Evolutionary conservation across 2,888 invertebrate species (phyloP), one percentile per base, ranked within the genome.

Genomic region (Cosmopolites sordidus): DNA sequence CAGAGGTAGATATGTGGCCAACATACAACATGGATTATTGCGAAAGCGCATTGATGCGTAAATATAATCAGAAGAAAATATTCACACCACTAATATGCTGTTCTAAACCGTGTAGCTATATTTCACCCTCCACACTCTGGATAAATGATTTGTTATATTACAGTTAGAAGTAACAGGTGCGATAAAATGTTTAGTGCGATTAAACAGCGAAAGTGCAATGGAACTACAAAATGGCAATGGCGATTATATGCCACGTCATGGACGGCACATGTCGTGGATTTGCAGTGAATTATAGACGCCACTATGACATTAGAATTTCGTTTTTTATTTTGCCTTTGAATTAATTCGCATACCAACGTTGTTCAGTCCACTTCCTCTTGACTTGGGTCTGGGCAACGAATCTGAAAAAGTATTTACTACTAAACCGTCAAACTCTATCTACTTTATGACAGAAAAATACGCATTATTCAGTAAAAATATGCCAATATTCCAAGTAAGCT

Each of bases 341-440:
- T 74, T 75, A 58, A 74, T 70, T 65, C 78, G 75, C 60, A 81
- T 81, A 63, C 86, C 87, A 62, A 85, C 78, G 59, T 81, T 79
- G 75, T 87, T 87, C 68, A 89, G 80, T 66, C 88, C 86, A 71
- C 90, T 90, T 65, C 87, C 86, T 73, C 89, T 86, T 76, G 89
- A 89, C 72, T 86, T 81, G 63, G 89, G 87, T 72, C 89, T 82
- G 72, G 87, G 84, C 71, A 90, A 74, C 64, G 82, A 83, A 69
- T 86, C 84, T 84, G 69, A 37, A 65, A 75, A 58, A 51, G 48
- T 22, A 22, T 22, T n/a, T n/a, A n/a, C n/a, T n/a, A n/a, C n/a
- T n/a, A n/a, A n/a, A n/a, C n/a, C n/a, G n/a, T n/a, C n/a, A n/a
- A n/a, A n/a, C n/a, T n/a, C n/a, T n/a, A n/a, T n/a, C n/a, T n/a